Percentiles rank a stretch among this genome's conserved stretches.
Evolutionary conservation across 2,113 vertebrate species (phyloP).

Genomic region (Percina caprodes): DNA sequence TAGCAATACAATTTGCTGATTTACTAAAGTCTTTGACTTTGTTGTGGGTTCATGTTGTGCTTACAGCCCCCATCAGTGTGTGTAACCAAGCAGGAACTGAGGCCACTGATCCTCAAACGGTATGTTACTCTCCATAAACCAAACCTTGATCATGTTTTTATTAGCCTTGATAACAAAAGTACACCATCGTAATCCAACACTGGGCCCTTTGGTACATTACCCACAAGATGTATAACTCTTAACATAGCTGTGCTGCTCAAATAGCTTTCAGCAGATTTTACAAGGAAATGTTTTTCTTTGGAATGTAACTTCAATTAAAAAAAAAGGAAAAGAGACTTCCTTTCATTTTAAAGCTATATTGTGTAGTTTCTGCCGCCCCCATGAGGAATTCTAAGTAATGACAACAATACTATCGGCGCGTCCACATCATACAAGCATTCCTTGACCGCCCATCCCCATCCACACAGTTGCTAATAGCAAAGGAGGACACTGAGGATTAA

Average conservation of each 20-base stretch:
- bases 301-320: constrained; percentile 54
- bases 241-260: constrained; percentile 22
- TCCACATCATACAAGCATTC: too few relatives aligned
- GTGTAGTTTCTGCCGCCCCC: too few relatives aligned
- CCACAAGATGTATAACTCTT: constrained; percentile 23
- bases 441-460: too few relatives aligned
- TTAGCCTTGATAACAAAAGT: constrained; percentile 23
- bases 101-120: constrained; percentile 75
- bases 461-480: too few relatives aligned
- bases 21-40: background rate
- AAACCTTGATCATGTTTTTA: constrained; percentile 10
- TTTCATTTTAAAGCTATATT: constrained; percentile 36
- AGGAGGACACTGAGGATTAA: too few relatives aligned
- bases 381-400: too few relatives aligned
- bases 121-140: constrained; percentile 75
- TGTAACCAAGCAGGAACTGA: constrained; percentile 88
- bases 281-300: constrained; percentile 53
- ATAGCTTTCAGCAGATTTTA: constrained; percentile 15
- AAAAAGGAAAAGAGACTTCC: constrained; percentile 74
- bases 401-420: too few relatives aligned
- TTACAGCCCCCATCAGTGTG: constrained; percentile 65
- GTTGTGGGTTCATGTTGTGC: constrained; percentile 28
- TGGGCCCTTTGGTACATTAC: background rate
- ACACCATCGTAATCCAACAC: constrained; percentile 10
- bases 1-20: background rate